Percentiles rank a stretch among this genome's conserved stretches.
These are phyloP conservation scores for Antidorcas marsupialis DNA, from an alignment of 2,113 vertebrate species.

Conservation along the genomic window DNA sequence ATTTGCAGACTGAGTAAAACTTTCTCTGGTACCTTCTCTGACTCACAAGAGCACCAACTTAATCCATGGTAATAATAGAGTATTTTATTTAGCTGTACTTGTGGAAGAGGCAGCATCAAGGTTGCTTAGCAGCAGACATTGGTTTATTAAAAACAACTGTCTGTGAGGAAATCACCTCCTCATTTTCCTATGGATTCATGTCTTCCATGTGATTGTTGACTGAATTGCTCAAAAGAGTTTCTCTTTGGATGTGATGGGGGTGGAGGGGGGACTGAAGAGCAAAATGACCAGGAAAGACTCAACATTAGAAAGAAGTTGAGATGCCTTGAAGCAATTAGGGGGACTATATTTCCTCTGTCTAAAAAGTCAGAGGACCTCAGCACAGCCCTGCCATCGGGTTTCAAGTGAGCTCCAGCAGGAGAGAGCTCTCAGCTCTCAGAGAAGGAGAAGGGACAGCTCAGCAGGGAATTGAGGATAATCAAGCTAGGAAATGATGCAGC, in stretches of 20 bases:
- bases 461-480: background rate
- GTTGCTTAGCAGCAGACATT: conserved; percentile 49
- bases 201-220: background rate
- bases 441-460: background rate
- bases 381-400: background rate
- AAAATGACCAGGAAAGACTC: background rate
- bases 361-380: background rate
- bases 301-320: background rate
- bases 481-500: background rate
- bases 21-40: conserved; percentile 52
- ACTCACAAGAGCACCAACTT: conserved; percentile 26
- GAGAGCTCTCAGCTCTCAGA: background rate
- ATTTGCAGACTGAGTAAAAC: conserved; percentile 16
- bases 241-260: background rate
- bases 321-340: background rate
- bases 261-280: background rate
- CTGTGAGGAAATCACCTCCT: background rate
- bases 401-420: background rate
- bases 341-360: background rate
- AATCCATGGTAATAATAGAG: background rate
- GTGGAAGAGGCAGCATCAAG: background rate
- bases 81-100: background rate
- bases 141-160: conserved; percentile 52
- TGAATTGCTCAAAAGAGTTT: background rate
- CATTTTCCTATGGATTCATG: background rate